Conservation (phyloP, 2,888 invertebrate species). For the Zelleria hepariella region DNA sequence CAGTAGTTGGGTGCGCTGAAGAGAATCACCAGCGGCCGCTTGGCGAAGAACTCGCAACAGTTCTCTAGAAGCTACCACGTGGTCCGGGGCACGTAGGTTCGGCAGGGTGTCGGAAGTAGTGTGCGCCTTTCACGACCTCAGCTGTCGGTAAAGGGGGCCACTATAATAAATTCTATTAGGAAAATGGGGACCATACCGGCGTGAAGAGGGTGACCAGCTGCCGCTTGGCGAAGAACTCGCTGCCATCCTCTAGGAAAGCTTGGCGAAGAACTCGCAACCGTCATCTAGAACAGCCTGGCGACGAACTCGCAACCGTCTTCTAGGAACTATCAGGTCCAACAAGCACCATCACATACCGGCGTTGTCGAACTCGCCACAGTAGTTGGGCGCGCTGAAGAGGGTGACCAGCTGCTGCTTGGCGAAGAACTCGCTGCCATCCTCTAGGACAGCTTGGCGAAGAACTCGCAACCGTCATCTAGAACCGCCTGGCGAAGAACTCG, state of each 20-base stretch:
- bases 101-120: too few species aligned
- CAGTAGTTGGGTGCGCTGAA: slow-evolving; percentile 97
- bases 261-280: slow-evolving; percentile 96
- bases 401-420: slow-evolving; percentile 98
- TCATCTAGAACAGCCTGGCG: slow-evolving; percentile 85
- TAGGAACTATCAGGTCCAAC: too few species aligned
- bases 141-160: slow-evolving; percentile 91
- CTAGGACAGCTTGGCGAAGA: slow-evolving; percentile 98
- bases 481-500: slow-evolving; percentile 98
- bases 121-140: too few species aligned
- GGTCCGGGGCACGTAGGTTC: slow-evolving; percentile 98
- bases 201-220: slow-evolving; percentile 95
- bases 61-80: slow-evolving; percentile 99
- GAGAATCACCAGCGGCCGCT: slow-evolving; percentile 93
- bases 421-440: slow-evolving; percentile 99
- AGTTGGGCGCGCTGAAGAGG: slow-evolving; percentile 93
- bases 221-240: slow-evolving; percentile 98
- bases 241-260: slow-evolving; percentile 99
- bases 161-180: slow-evolving; percentile 99
- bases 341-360: slow-evolving; percentile 76
- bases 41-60: slow-evolving; percentile 98
- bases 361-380: slow-evolving; percentile 93
- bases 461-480: slow-evolving; percentile 95
- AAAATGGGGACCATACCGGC: slow-evolving; percentile 69
- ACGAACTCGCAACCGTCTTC: slow-evolving; percentile 99